Conservation (phyloP, 2,797 vertebrate species). For the Sebastolobus altivelis region DNA sequence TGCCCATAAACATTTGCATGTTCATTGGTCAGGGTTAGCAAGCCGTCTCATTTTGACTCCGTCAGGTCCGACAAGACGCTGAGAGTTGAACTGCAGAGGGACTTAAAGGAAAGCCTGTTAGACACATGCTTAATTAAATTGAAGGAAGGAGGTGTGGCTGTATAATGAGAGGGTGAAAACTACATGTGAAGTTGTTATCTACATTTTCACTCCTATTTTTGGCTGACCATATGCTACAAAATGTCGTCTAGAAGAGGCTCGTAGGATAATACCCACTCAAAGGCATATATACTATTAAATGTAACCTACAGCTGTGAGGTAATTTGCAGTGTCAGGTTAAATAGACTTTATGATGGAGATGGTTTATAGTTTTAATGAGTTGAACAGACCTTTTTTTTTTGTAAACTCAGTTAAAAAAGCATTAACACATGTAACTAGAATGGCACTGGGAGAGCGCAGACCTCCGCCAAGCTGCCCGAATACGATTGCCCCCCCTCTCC, state of each 20-base stretch:
- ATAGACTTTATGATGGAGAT: conserved; percentile 34
- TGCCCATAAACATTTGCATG: conserved; percentile 77
- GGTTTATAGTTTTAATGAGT: conserved; percentile 48
- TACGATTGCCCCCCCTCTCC: too few species aligned
- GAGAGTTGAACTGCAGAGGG: conserved; percentile 34
- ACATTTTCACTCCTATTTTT: conserved; percentile 35
- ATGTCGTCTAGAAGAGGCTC: conserved; percentile 36
- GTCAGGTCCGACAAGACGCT: conserved; percentile 35
- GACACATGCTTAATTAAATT: conserved; percentile 58
- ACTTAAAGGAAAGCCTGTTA: conserved; percentile 43
- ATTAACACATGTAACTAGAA: not conserved
- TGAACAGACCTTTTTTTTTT: conserved; percentile 9
- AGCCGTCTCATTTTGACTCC: conserved; percentile 42
- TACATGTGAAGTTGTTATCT: conserved; percentile 38
- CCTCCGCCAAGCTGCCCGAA: too few species aligned
- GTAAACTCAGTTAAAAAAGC: not conserved
- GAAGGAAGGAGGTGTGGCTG: not conserved
- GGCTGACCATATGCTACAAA: conserved; percentile 48
- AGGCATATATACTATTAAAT: conserved; percentile 31
- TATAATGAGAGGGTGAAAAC: conserved; percentile 50
- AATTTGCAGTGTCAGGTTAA: conserved; percentile 52
- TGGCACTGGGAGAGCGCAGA: too few species aligned
- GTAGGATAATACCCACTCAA: conserved; percentile 20
- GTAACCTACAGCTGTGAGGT: conserved; percentile 30
- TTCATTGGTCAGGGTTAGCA: conserved; percentile 60